Conservation (phyloP, 2,113 vertebrate species). For the Nibea albiflora region DNA sequence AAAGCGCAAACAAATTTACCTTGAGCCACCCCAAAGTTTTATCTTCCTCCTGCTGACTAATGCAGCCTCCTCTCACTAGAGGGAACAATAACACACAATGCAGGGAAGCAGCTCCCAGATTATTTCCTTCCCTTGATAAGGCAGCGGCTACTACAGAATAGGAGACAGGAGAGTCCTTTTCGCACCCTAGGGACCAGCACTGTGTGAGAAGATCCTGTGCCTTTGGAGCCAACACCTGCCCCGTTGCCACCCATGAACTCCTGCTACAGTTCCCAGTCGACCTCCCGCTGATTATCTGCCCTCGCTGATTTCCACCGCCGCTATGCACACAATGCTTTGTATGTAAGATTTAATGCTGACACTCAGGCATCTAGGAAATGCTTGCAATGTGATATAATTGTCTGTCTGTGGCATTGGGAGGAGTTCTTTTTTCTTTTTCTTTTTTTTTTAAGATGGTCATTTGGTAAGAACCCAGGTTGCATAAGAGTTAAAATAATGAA, state of each 20-base stretch:
- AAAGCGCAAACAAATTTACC: slow-evolving; percentile 51
- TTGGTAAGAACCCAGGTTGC: background rate
- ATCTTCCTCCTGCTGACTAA: slow-evolving; percentile 63
- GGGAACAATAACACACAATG: slow-evolving; percentile 82
- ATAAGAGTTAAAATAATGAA: background rate
- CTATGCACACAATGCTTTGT: slow-evolving; percentile 47
- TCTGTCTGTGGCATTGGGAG: slow-evolving; percentile 43
- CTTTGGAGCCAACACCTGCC: slow-evolving; percentile 65
- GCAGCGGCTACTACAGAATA: slow-evolving; percentile 63
- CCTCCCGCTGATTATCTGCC: slow-evolving; percentile 64
- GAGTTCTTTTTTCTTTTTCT: background rate
- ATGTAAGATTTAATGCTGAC: slow-evolving; percentile 61
- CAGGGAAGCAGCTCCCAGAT: slow-evolving; percentile 83
- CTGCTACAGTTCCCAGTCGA: slow-evolving; percentile 44
- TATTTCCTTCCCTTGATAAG: slow-evolving; percentile 84
- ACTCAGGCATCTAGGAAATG: slow-evolving; percentile 51
- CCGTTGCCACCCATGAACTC: slow-evolving; percentile 51
- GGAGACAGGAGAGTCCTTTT: slow-evolving; percentile 70
- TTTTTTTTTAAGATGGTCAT: background rate
- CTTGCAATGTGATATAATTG: slow-evolving; percentile 33
- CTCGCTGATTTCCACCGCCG: slow-evolving; percentile 45
- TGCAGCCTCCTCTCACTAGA: slow-evolving; percentile 64
- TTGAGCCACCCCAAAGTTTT: slow-evolving; percentile 21
- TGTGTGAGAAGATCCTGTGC: slow-evolving; percentile 83
- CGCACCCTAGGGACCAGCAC: slow-evolving; percentile 49